Evolutionary conservation across 2,888 invertebrate species (phyloP).

Genomic region (Andrena fulva): DNA sequence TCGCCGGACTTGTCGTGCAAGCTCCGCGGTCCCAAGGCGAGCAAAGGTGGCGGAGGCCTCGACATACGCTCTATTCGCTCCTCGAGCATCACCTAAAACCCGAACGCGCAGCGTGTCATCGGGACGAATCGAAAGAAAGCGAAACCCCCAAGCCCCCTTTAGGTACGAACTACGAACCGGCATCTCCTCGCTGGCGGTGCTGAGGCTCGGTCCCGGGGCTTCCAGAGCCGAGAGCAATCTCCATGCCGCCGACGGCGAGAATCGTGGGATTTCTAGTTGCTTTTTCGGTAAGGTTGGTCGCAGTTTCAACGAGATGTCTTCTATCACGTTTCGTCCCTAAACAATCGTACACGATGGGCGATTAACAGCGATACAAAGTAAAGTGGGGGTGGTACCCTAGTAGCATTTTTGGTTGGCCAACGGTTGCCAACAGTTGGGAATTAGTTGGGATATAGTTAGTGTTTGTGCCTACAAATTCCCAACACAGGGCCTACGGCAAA

Average conservation of each 20-base stretch:
- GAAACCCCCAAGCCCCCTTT: background rate
- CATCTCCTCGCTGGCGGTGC: slow-evolving; percentile 82
- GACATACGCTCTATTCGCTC: slow-evolving; percentile 86
- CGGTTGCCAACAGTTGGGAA: no score
- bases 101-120: background rate
- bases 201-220: slow-evolving; percentile 83
- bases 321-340: slow-evolving; percentile 84
- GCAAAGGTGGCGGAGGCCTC: slow-evolving; percentile 85
- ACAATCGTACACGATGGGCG: background rate
- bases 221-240: slow-evolving; percentile 89
- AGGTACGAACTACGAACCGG: slow-evolving; percentile 67
- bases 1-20: slow-evolving; percentile 92
- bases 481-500: no score
- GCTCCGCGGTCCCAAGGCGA: slow-evolving; percentile 85
- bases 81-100: slow-evolving; percentile 84
- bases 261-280: slow-evolving; percentile 91
- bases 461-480: no score
- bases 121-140: background rate
- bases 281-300: slow-evolving; percentile 93
- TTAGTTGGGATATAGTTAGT: no score
- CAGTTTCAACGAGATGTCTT: slow-evolving; percentile 90
- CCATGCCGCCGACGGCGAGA: slow-evolving; percentile 95
- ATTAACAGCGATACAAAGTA: background rate
- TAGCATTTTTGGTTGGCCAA: no score
- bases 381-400: no score